Percentiles rank a stretch among this genome's conserved stretches.
Evolutionary conservation across 2,113 vertebrate genomes (phyloP).

Genomic region (Chaetorhynchus papuensis): DNA sequence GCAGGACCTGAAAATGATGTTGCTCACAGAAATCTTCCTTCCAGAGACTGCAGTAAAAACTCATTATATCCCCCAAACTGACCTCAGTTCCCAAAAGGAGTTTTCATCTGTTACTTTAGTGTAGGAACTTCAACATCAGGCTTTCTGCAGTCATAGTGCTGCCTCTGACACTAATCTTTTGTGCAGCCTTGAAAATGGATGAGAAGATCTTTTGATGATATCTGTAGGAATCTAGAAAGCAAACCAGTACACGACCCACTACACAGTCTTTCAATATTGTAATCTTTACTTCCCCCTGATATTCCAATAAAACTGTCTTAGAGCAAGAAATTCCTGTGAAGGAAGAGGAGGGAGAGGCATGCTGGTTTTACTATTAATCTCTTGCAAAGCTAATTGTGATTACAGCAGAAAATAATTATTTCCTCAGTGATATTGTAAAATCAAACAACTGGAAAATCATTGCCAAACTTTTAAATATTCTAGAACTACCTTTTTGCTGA

Average conservation of each 20-base stretch:
- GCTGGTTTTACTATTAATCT: background rate
- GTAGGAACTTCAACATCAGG: background rate
- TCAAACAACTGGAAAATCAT: background rate
- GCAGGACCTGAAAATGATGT: background rate
- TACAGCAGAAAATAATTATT: slow-evolving; percentile 25
- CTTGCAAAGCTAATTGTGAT: background rate
- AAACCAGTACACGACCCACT: background rate
- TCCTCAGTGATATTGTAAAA: background rate
- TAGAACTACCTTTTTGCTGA: slow-evolving; percentile 1
- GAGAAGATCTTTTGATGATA: background rate
- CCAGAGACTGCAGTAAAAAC: background rate
- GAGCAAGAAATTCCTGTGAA: background rate
- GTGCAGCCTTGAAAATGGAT: background rate
- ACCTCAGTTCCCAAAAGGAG: background rate
- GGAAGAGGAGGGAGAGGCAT: background rate
- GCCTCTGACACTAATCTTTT: background rate
- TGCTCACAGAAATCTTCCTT: background rate
- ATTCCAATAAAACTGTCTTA: background rate
- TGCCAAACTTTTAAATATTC: slow-evolving; percentile 10
- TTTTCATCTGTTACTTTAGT: background rate
- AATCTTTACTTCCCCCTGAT: background rate
- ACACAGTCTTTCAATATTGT: background rate
- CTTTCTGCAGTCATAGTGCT: background rate
- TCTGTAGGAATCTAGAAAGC: background rate
- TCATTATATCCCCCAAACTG: background rate